These are phyloP conservation scores for Erebia aethiops DNA, from an alignment of 2,888 invertebrate genomes.

Conservation along the genomic window DNA sequence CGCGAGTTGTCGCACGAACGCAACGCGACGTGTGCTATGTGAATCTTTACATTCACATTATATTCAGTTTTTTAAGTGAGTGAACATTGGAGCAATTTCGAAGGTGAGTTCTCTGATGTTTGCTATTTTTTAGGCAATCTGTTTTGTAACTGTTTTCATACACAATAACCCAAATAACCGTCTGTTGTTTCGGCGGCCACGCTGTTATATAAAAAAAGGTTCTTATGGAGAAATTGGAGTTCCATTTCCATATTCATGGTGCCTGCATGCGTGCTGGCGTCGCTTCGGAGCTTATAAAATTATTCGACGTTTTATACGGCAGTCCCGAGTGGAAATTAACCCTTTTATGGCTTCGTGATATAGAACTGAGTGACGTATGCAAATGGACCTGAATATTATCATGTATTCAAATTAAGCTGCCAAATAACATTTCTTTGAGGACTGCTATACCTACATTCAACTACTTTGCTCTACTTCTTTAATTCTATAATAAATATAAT, in stretches of 20 bases:
- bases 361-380: slow-evolving; percentile 23
- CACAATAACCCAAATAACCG: slow-evolving; percentile 39
- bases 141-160: slow-evolving; percentile 39
- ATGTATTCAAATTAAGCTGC: slow-evolving; percentile 10
- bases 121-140: neutral
- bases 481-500: too few species aligned
- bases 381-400: slow-evolving; percentile 15
- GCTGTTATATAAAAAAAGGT: slow-evolving; percentile 37
- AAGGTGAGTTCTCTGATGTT: slow-evolving; percentile 35
- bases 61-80: slow-evolving; percentile 47
- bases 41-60: slow-evolving; percentile 45
- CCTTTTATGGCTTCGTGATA: slow-evolving; percentile 26
- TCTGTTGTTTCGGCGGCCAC: slow-evolving; percentile 48
- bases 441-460: neutral
- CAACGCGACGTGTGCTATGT: slow-evolving; percentile 68
- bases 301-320: slow-evolving; percentile 32
- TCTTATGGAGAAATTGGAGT: slow-evolving; percentile 37
- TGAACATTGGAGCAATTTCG: slow-evolving; percentile 43
- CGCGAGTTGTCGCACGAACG: slow-evolving; percentile 39
- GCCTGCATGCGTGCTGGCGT: slow-evolving; percentile 37
- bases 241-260: slow-evolving; percentile 47
- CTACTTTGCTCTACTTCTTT: neutral
- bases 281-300: slow-evolving; percentile 34
- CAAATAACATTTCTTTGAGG: neutral
- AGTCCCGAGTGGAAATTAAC: slow-evolving; percentile 28